phyloP scores from a whole-genome alignment of 1,140 invertebrate genomes.

The Kradibia gibbosae region DNA sequence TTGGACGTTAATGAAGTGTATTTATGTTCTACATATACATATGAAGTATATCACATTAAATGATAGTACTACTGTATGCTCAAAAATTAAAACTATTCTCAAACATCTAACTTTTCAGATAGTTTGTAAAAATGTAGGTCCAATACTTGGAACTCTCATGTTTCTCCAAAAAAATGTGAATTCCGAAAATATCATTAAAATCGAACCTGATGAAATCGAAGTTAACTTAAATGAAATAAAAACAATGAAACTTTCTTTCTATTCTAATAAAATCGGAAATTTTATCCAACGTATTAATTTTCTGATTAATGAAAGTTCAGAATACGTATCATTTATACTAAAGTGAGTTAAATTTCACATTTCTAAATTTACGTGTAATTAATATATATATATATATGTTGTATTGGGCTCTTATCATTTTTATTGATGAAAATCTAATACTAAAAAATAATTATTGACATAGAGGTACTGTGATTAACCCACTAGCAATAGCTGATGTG shows the following conservation, averaged over 20 bases:
- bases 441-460: neutral
- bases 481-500: conserved; percentile 66
- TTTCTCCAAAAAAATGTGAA: conserved; percentile 51
- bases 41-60: conserved; percentile 57
- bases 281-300: conserved; percentile 65
- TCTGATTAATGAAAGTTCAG: conserved; percentile 60
- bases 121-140: conserved; percentile 58
- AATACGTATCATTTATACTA: conserved; percentile 59
- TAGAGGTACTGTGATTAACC: conserved; percentile 69
- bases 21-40: conserved; percentile 60
- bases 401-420: neutral
- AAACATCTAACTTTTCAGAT: conserved; percentile 52
- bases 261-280: conserved; percentile 59
- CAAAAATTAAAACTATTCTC: neutral
- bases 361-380: too few species aligned
- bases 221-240: conserved; percentile 56
- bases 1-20: conserved; percentile 60
- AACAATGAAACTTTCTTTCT: conserved; percentile 60
- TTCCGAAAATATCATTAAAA: conserved; percentile 57
- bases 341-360: too few species aligned
- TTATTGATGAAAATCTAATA: neutral
- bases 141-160: conserved; percentile 60
- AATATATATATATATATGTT: neutral
- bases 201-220: conserved; percentile 52
- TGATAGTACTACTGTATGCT: neutral